Base-by-base conservation (phyloP, 2,113 vertebrate genomes). In the Scophthalmus maximus region DNA sequence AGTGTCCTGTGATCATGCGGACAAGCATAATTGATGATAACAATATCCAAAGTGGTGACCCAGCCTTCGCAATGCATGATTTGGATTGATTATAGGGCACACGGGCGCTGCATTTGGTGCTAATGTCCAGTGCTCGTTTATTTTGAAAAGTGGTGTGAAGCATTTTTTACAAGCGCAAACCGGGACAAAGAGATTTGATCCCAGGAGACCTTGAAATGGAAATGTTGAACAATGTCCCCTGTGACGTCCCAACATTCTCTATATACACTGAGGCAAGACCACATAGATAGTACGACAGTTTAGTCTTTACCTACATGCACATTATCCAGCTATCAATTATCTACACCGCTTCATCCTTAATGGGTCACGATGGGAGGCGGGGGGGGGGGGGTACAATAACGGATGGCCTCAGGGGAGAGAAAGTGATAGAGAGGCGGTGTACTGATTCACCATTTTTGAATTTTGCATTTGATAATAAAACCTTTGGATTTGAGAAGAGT, bases 131-230 rank as follows among this genome's bases (percentile, higher is more conserved):
- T 23, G 22, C 25, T n/a, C n/a, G n/a, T n/a, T 22, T 57, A 57
- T 34, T 69, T 67, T 67, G 27, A 23, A n/a, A n/a, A 46, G 22
- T 32, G 10, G 47, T 25, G 30, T 44, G 61, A 23, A 34, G n/a
- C 56, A 46, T 68, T 71, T 68, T 71, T 69, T 56, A 46, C 72
- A 72, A 75, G 75, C 74, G 73, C 66, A 69, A 27, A 69, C 25
- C 22, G 56, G 34, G 65, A 78, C 64, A 57, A 68, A 57, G 44
- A 71, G 58, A 82, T 83, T 71, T 72, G 52, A 79, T 58, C 26
- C 22, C 26, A 68, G 50, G 53, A 63, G 53, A 82, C 85, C 76
- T 68, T 78, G 79, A 82, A 62, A 79, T 80, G 79, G 69, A 87
- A 65, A 82, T 74, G 72, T 58, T 67, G 72, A 46, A 81, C 81